Base-by-base conservation (phyloP, 2,888 invertebrate species). In the Chrysotoxum bicinctum region DNA sequence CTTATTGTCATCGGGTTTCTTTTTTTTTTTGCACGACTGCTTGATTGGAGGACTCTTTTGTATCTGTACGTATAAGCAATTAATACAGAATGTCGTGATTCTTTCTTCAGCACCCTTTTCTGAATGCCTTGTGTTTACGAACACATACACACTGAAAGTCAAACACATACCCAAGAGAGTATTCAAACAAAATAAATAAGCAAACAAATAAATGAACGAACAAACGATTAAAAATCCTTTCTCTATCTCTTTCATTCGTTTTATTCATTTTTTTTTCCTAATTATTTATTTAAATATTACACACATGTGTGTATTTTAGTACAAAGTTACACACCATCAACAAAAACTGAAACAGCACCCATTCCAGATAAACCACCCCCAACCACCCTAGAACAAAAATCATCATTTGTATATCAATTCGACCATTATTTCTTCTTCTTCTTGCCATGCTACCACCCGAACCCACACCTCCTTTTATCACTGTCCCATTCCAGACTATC, bases 41-140 rank as follows among this genome's bases (percentile, higher is more conserved):
- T 85, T 85, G 85, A 85, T 85, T 85, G 85, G 85, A 85, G 85
- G 85, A 85, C 85, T 81, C 85, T 81, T 81, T 85, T 85, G 85
- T 85, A 85, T 85, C 85, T 85, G 62, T 85, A 81, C 85, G 73
- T 85, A 85, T 85, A 85, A 85, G 85, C 85, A 85, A 85, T 85
- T 85, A 85, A 85, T 85, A 85, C 85, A 85, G 85, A 85, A 85
- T 85, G 85, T 85, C 81, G 85, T 85, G 76, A 81, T 85, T 85
- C 80, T 85, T 85, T 85, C 85, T 81, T 85, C 85, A 76, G 81
- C 81, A 85, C 81, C 85, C 85, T 85, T 85, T 85, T 85, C 73
- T 54, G 84, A 73, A 75, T 70, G 69, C 48, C 60, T 73, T 83
- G 64, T 74, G 74, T 66, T 30, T 58, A 75, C 48, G 66, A 52